Evolutionary conservation across 2,888 invertebrate species (phyloP).

Genomic region (Seira ritae): DNA sequence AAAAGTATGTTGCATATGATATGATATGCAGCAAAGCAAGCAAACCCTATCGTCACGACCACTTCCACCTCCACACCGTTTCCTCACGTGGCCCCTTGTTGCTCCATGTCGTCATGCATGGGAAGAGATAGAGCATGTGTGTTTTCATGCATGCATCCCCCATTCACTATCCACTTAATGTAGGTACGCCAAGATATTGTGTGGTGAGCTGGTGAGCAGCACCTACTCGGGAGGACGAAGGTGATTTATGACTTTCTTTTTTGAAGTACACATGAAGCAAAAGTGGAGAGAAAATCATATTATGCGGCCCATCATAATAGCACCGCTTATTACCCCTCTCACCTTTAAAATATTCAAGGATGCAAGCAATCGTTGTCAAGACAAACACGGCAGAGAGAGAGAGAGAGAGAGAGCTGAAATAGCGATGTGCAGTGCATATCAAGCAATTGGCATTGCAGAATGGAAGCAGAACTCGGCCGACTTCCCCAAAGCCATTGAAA

Average conservation of each 20-base stretch:
- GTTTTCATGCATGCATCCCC: background rate
- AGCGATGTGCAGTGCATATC: too few relatives aligned
- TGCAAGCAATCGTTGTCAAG: background rate
- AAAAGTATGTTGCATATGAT: background rate
- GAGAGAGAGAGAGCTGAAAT: background rate
- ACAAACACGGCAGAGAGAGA: background rate
- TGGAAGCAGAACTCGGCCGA: background rate
- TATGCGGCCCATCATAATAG: background rate
- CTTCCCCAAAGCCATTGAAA: background rate
- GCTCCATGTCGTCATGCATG: background rate
- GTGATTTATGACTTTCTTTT: slow-evolving; percentile 5
- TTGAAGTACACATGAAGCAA: background rate
- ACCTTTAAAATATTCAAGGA: slow-evolving; percentile 6
- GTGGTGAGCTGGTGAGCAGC: too few relatives aligned
- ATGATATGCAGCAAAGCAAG: slow-evolving; percentile 1
- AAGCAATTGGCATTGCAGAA: too few relatives aligned
- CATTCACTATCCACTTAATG: background rate
- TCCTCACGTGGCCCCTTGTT: slow-evolving; percentile 2
- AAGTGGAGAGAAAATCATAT: background rate
- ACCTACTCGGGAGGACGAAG: background rate
- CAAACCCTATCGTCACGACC: background rate
- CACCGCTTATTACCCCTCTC: background rate
- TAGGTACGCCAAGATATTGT: background rate
- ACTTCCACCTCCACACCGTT: too few relatives aligned
- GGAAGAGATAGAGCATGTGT: background rate